Evolutionary conservation across 2,888 invertebrate genomes (phyloP), one percentile per base, ranked within the genome.

Genomic region (Caenorhabditis doughertyi): DNA sequence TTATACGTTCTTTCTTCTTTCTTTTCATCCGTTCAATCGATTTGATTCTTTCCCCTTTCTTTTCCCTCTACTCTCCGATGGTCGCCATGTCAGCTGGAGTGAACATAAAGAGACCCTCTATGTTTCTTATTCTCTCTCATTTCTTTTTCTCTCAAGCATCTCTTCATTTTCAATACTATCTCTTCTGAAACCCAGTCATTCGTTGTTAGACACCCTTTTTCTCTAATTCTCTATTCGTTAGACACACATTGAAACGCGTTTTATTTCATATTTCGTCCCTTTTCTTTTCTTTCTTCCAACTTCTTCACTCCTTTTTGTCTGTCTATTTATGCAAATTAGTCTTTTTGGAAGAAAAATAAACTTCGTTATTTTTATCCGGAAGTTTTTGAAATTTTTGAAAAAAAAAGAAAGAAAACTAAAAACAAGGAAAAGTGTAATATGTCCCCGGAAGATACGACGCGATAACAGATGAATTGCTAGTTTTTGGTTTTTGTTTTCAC

Each of bases 41-140:
- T 76, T 76, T 60, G 76, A 76, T 76, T 76, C 68, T 35, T 56
- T 35, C 16, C 16, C 23, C 8, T 53, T 32, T 55, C 53, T 64
- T 2, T 65, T 49, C 47, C 29, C 49, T 16, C 49, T 47, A 2
- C 8, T 18, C 44, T 47, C 44, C 47, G 32, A n/a, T 47, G 74
- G 74, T 58, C 74, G 65, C 56, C 74, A 67, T 67, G 76, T 76
- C 76, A 76, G 76, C 76, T 76, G 76, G 76, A 49, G 58, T n/a
- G 64, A 23, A 9, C 21, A 49, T 18, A 47, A 32, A 44, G 44
- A 25, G 21, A 11, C 21, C 35, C 58, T 49, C 47, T 16, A 21
- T 32, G 18, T 9, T 8, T 29, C 0, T 2, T 18, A 11, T 39
- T 23, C 49, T 27, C 49, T 39, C 47, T 56, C 18, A 13, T 29